Evolutionary conservation across 2,113 vertebrate species (phyloP).

Genomic region (Zeus faber): DNA sequence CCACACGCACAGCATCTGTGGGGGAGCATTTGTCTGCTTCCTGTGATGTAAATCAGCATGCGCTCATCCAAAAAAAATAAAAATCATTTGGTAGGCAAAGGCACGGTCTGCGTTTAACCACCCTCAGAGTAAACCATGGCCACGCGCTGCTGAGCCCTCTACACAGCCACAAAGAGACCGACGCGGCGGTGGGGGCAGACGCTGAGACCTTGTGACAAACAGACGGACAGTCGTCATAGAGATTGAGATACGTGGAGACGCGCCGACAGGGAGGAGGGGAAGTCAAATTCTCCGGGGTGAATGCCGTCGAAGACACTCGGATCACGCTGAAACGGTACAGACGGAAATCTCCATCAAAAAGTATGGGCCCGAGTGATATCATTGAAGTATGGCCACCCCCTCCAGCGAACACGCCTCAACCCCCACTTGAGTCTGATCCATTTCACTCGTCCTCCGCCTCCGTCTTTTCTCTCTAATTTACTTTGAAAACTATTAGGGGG

Average conservation of each 20-base stretch:
- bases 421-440: conserved; percentile 29
- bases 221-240: neutral
- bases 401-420: neutral
- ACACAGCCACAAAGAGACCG: conserved; percentile 27
- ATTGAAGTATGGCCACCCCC: too few species aligned
- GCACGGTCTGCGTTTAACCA: conserved; percentile 53
- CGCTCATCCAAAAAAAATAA: conserved; percentile 45
- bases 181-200: too few species aligned
- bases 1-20: neutral
- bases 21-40: too few species aligned
- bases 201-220: neutral
- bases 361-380: too few species aligned
- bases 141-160: conserved; percentile 56
- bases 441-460: too few species aligned
- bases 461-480: too few species aligned
- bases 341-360: too few species aligned
- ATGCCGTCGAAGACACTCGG: too few species aligned
- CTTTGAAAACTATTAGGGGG: conserved; percentile 42
- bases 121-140: conserved; percentile 55
- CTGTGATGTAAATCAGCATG: conserved; percentile 67
- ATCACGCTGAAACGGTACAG: too few species aligned
- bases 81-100: conserved; percentile 68
- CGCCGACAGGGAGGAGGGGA: neutral
- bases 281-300: neutral
- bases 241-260: neutral